Base-by-base conservation (phyloP, 2,888 invertebrate species). In the Neelides folsomi region DNA sequence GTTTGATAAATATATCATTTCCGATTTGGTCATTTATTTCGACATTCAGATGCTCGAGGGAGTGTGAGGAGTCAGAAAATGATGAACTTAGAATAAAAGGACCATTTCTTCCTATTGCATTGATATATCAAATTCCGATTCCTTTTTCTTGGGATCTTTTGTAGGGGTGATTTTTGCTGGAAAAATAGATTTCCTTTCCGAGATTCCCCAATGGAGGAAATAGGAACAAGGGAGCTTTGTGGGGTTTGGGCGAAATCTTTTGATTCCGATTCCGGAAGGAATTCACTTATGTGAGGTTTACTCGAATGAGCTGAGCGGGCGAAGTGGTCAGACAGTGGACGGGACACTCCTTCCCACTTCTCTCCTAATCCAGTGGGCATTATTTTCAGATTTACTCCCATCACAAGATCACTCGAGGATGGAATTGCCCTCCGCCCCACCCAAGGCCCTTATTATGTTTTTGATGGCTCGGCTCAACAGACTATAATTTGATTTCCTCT, bases 1-100 rank as follows among this genome's bases (percentile, higher is more conserved):
- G 46, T 52, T 46, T 50, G 54, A 53, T 53, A 53, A 53, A 57
- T 57, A 54, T 57, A 57, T 57, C 57, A 57, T 57, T 57, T 57
- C 47, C 45, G 54, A 43, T 49, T 39, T 37, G 57, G 53, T 55
- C 57, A 54, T 57, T 55, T 57, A 57, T 57, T 57, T 52, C n/a
- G 57, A 45, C 50, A 43, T 44, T 54, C 49, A 20, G 27, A 3
- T 27, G 27, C 27, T 27, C 27, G 27, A 7, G 27, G 27, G 27
- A 27, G 27, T 27, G 27, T 7, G 27, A 27, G 27, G 7, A 27
- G 27, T 27, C 27, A 27, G 27, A 27, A 27, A 27, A 27, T 27
- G 27, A 27, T 27, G 27, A 27, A 7, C 27, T 27, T 27, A 27
- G 27, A 27, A 27, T 27, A 27, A 27, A 27, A 27, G 27, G 27